Evolutionary conservation across 2,113 vertebrate genomes (phyloP).

Genomic region (Rhagologus leucostigma): DNA sequence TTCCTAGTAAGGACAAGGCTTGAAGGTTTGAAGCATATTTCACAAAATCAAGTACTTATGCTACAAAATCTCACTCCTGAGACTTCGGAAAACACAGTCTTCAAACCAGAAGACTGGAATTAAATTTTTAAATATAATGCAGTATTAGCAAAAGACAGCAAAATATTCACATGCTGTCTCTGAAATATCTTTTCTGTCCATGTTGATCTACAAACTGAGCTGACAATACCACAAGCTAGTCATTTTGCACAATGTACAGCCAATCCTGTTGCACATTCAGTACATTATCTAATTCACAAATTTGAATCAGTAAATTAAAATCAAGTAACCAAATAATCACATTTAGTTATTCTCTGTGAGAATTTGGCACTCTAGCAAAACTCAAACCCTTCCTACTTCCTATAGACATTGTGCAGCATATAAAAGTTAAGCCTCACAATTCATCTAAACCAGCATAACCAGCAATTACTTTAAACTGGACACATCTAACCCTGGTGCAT

Average conservation of each 20-base stretch:
- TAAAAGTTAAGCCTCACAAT: background rate
- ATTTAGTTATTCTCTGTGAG: background rate
- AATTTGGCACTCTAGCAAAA: background rate
- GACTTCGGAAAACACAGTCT: background rate
- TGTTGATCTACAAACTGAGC: background rate
- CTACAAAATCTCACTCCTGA: background rate
- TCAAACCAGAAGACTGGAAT: background rate
- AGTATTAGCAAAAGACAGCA: background rate
- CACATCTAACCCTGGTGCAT: background rate
- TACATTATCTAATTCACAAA: background rate
- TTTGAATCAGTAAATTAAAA: background rate
- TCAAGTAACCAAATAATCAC: background rate
- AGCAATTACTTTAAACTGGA: background rate
- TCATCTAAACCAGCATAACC: background rate
- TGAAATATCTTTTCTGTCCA: background rate
- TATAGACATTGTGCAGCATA: background rate
- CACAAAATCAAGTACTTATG: background rate
- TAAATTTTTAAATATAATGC: background rate
- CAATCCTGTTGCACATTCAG: background rate
- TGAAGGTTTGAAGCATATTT: background rate
- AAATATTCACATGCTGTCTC: background rate
- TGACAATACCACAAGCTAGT: background rate
- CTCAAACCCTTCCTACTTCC: background rate
- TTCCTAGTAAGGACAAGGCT: background rate
- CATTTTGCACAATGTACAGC: background rate